phyloP scores from a whole-genome alignment of 2,797 vertebrate genomes.

The Malacoctenus gilli region DNA sequence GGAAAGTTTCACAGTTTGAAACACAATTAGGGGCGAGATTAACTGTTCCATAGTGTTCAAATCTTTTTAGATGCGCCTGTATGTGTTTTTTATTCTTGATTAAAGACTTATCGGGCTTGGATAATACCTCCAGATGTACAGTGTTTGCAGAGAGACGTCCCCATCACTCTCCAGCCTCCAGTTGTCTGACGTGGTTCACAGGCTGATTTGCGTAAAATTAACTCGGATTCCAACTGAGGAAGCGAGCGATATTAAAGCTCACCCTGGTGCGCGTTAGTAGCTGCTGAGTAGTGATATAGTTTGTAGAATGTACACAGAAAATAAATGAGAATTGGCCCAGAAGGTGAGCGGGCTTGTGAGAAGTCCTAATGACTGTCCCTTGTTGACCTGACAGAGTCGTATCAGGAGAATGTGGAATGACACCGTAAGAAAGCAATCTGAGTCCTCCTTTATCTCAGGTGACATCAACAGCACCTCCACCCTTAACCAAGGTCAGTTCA shows the following conservation, averaged over 20 bases:
- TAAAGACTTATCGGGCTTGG: too few relatives aligned
- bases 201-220: slow-evolving; percentile 18
- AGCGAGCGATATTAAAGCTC: neutral
- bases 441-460: slow-evolving; percentile 99
- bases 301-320: slow-evolving; percentile 11
- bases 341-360: slow-evolving; percentile 56
- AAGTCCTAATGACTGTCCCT: slow-evolving; percentile 78
- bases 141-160: slow-evolving; percentile 17
- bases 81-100: too few relatives aligned
- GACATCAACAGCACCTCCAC: slow-evolving; percentile 99
- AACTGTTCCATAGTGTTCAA: too few relatives aligned
- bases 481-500: slow-evolving; percentile 99
- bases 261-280: slow-evolving; percentile 8
- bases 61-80: too few relatives aligned
- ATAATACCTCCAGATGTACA: too few relatives aligned
- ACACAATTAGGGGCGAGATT: too few relatives aligned
- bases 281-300: slow-evolving; percentile 10
- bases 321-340: slow-evolving; percentile 61
- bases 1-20: too few relatives aligned
- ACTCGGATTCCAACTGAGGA: slow-evolving; percentile 9
- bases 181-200: slow-evolving; percentile 13
- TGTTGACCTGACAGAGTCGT: slow-evolving; percentile 93
- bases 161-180: slow-evolving; percentile 17
- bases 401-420: slow-evolving; percentile 99
- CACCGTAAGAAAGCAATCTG: slow-evolving; percentile 99